Base-by-base conservation (phyloP, 2,888 invertebrate genomes). In the Balanococcus diminutus region DNA sequence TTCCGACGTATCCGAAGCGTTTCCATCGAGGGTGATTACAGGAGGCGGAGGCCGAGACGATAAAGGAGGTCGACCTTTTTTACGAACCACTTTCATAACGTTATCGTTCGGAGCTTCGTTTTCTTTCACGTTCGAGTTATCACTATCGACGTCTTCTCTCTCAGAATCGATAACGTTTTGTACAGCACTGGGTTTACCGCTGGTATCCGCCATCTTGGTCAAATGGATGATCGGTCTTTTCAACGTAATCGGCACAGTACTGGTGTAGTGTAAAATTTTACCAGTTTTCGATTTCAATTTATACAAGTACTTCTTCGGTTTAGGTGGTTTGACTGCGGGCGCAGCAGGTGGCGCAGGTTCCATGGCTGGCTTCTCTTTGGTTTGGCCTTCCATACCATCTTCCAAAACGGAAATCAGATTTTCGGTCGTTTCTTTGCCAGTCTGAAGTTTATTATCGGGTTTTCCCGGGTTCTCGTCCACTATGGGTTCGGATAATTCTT, bases 231-330 rank as follows among this genome's bases (percentile, higher is more conserved):
- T 31, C 39, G 82, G 82, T 2, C 39, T 31, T 39, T 86, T 82
- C 22, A 86, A 39, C n/a, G 51, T 39, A 14, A 86, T 86, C 31
- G 86, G 81, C 4, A 51, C 51, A 14, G 36, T 22, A 61, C 86
- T 85, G 22, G 79, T 75, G 32, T 85, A 85, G n/a, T 46, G 36
- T 31, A 85, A 22, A 42, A 85, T 75, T 85, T 85, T 75, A 16
- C 79, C 79, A 79, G 85, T 67, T 42, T 85, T 85, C 6, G 85
- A 85, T 46, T 85, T 85, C 85, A 85, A 46, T 25, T 75, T 85
- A 28, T 85, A 85, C 31, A 85, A 11, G 22, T 85, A 85, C 16
- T 46, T 85, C 28, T 85, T 85, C 5, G 85, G 42, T 25, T 36
- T 67, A 0, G n/a, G n/a, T 2, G 61, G 36, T 22, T 56, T 39